Conservation (phyloP, 2,113 vertebrate genomes). For the Pseudois nayaur region DNA sequence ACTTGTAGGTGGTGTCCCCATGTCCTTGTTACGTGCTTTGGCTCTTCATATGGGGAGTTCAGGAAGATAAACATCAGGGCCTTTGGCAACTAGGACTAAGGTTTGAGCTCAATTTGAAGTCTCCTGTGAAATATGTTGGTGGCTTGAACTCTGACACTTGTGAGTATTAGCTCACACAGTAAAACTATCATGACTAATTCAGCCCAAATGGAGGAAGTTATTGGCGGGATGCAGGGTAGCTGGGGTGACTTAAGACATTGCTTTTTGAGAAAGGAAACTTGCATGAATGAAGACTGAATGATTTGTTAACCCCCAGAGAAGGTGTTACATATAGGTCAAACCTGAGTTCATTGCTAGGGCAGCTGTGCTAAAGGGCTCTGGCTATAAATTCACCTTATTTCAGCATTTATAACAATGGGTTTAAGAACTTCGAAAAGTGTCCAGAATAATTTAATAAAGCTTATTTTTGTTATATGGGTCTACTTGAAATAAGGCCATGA, state of each 20-base stretch:
- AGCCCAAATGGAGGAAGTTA: conserved; percentile 59
- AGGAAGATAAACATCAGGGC: conserved; percentile 5
- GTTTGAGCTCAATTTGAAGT: conserved; percentile 63
- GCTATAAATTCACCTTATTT: conserved; percentile 70
- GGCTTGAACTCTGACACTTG: conserved; percentile 61
- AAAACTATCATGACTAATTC: conserved; percentile 77
- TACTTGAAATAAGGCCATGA: not conserved
- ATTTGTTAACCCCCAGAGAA: conserved; percentile 70
- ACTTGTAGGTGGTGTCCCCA: not conserved
- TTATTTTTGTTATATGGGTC: conserved; percentile 24
- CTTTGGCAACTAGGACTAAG: conserved; percentile 29
- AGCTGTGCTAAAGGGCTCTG: conserved; percentile 47
- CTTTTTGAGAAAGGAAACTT: conserved; percentile 49
- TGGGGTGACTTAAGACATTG: conserved; percentile 15
- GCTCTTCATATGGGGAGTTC: not conserved
- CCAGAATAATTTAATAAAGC: not conserved
- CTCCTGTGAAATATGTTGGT: conserved; percentile 65
- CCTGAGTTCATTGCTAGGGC: conserved; percentile 76
- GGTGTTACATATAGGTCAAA: conserved; percentile 74
- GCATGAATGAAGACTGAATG: conserved; percentile 63
- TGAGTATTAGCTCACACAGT: conserved; percentile 76
- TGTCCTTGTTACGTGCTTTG: not conserved
- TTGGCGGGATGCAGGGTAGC: not conserved
- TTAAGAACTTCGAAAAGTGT: not conserved
- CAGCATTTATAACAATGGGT: conserved; percentile 47